A percentile compares a stretch with the other conserved stretches of the same genome.
Evolutionary conservation across 2,888 invertebrate genomes (phyloP).

Genomic region (Physocephala rufipes): DNA sequence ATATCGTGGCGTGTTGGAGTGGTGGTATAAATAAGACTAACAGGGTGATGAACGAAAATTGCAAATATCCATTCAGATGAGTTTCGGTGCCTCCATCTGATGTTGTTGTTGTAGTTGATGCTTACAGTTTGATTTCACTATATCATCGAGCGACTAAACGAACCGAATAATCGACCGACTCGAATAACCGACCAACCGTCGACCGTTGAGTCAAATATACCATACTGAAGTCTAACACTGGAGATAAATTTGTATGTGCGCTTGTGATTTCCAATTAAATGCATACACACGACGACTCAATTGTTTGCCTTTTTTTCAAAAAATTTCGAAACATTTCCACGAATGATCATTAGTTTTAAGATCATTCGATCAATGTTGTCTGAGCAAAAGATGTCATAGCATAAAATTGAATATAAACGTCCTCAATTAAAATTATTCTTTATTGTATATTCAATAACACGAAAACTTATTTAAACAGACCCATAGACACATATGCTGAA

Average conservation of each 20-base stretch:
- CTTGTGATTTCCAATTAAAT: no score
- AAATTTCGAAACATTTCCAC: conserved; percentile 6
- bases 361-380: no score
- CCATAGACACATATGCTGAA: neutral
- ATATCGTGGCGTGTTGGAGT: no score
- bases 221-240: neutral
- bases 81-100: conserved; percentile 40
- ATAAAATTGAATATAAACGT: neutral
- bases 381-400: no score
- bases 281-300: neutral
- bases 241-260: neutral
- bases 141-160: neutral
- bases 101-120: conserved; percentile 12
- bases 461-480: neutral
- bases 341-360: conserved; percentile 25
- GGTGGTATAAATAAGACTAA: conserved; percentile 23
- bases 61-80: conserved; percentile 46
- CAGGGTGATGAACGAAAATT: conserved; percentile 44
- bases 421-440: conserved; percentile 4
- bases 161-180: no score
- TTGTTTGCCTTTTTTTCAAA: neutral
- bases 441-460: conserved; percentile 20
- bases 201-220: no score
- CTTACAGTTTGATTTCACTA: conserved; percentile 43
- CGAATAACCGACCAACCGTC: no score